These are phyloP conservation scores for Euphonia xanthogaster DNA, from an alignment of 2,797 vertebrate genomes.

Conservation along the genomic window DNA sequence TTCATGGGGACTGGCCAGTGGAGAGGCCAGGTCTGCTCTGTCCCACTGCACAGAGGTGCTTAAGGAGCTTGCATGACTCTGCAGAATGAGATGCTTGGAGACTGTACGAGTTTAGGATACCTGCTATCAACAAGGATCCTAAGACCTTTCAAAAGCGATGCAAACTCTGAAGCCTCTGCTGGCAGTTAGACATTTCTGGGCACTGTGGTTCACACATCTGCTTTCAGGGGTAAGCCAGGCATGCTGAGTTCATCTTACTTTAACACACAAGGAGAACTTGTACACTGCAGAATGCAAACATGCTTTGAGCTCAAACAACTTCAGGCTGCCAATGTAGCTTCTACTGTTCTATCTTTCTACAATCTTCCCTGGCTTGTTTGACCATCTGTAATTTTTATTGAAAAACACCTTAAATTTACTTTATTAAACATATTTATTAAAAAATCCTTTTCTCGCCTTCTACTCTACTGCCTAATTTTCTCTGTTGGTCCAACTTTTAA, in stretches of 20 bases:
- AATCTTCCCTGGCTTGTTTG: neutral
- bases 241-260: neutral
- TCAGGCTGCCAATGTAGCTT: neutral
- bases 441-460: neutral
- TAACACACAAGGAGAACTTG: neutral
- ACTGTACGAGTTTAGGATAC: neutral
- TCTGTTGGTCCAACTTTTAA: neutral
- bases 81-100: neutral
- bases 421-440: neutral
- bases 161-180: neutral
- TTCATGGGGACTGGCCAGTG: accelerated
- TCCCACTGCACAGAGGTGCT: accelerated
- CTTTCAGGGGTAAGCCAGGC: neutral
- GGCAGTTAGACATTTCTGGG: neutral
- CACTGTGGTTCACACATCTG: neutral
- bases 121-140: neutral
- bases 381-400: neutral
- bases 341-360: neutral
- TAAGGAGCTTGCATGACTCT: accelerated
- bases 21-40: neutral
- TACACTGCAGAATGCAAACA: neutral
- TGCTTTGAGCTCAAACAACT: neutral
- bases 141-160: neutral
- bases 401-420: neutral
- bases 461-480: neutral